phyloP scores from a whole-genome alignment of 2,888 invertebrate species.

The Amaurobius ferox region DNA sequence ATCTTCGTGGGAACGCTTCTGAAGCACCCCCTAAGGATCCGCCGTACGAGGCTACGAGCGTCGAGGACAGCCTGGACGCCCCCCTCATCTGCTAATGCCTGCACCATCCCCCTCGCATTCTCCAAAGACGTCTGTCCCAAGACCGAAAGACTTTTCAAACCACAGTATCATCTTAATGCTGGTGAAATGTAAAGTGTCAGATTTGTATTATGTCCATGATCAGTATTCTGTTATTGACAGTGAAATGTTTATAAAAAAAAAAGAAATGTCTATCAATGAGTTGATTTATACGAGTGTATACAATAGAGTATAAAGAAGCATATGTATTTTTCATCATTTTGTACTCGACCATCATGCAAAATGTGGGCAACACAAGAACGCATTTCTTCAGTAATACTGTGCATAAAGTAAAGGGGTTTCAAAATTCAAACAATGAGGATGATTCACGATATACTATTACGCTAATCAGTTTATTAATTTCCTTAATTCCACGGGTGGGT shows the following conservation, averaged over 20 bases:
- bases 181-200: too few relatives aligned
- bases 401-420: too few relatives aligned
- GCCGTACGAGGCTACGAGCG: constrained; percentile 86
- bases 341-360: background rate
- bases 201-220: too few relatives aligned
- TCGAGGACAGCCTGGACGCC: constrained; percentile 86
- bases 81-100: constrained; percentile 81
- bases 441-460: too few relatives aligned
- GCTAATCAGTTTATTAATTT: too few relatives aligned
- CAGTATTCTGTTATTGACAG: background rate
- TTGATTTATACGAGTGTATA: background rate
- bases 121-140: background rate
- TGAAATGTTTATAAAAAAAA: background rate
- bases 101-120: background rate
- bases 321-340: background rate
- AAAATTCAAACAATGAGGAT: too few relatives aligned
- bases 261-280: background rate
- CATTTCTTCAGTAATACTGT: background rate
- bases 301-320: background rate
- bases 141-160: background rate
- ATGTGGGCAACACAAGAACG: background rate
- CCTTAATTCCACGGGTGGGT: too few relatives aligned
- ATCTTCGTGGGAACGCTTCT: constrained; percentile 73
- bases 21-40: constrained; percentile 76
- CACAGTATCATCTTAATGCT: too few relatives aligned